Conservation (phyloP, 2,888 invertebrate species). For the Xestobium rufovillosum region DNA sequence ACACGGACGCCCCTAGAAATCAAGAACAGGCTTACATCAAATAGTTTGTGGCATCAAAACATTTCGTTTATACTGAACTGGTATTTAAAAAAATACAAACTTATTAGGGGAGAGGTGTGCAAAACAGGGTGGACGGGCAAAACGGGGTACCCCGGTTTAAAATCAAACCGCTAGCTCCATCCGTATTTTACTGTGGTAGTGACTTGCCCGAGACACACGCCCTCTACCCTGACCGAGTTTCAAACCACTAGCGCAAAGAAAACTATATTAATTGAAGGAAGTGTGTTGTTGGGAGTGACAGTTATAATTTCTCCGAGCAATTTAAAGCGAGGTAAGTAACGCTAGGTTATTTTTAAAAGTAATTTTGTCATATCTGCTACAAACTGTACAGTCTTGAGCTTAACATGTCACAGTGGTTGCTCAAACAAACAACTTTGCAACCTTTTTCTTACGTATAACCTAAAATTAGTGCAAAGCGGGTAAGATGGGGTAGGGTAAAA, state of each 20-base stretch:
- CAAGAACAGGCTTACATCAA: too few species aligned
- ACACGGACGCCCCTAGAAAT: too few species aligned
- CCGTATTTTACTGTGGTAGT: conserved; percentile 1
- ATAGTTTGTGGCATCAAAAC: too few species aligned
- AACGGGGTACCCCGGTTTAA: neutral
- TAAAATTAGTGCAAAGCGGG: conserved; percentile 2
- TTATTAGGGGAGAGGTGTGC: conserved; percentile 2
- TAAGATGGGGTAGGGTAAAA: conserved; percentile 3
- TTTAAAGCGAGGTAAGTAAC: conserved; percentile 2
- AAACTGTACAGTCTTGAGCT: neutral
- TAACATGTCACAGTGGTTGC: conserved; percentile 1
- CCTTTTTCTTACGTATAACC: conserved; percentile 1
- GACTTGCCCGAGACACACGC: neutral
- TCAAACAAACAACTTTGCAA: neutral
- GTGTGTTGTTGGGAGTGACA: neutral
- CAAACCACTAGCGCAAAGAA: neutral
- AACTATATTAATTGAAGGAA: neutral
- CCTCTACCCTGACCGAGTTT: neutral
- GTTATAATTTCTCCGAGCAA: conserved; percentile 1
- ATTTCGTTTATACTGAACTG: too few species aligned
- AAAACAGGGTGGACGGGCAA: conserved; percentile 3
- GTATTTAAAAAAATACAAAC: too few species aligned
- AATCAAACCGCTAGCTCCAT: conserved; percentile 2
- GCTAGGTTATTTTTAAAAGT: conserved; percentile 1
- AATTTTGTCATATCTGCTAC: neutral